These are phyloP conservation scores for Plutomurus gul DNA, from an alignment of 1,140 invertebrate species.

Conservation along the genomic window DNA sequence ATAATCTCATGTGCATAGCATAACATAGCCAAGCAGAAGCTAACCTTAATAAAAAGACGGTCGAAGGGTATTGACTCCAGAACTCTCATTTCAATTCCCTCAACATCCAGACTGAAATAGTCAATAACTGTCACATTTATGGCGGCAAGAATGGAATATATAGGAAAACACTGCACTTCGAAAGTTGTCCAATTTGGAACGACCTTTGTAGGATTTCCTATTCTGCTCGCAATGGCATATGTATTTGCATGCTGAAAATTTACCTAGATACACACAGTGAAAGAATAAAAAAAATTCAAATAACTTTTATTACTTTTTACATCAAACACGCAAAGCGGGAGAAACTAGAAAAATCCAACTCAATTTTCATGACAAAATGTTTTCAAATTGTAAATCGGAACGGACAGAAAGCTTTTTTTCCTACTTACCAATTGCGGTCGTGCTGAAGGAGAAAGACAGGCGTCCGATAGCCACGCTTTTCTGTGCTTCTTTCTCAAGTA, in stretches of 20 bases:
- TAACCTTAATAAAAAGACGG: conserved; percentile 2
- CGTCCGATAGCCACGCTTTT: conserved; percentile 54
- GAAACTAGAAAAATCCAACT: no score
- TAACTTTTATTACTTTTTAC: not conserved
- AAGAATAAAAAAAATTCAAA: not conserved
- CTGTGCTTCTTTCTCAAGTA: conserved; percentile 54
- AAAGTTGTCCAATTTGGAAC: not conserved
- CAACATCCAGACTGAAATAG: conserved; percentile 41
- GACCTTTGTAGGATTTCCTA: not conserved
- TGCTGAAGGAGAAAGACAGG: conserved; percentile 49
- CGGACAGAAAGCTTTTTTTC: no score
- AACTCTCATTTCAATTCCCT: conserved; percentile 30
- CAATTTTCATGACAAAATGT: no score
- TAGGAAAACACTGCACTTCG: conserved; percentile 38
- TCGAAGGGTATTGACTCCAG: conserved; percentile 12
- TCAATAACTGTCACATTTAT: conserved; percentile 22
- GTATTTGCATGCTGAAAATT: not conserved
- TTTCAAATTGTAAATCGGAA: no score
- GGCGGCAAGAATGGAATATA: conserved; percentile 20
- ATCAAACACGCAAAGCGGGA: no score
- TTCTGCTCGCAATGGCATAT: not conserved
- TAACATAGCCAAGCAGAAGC: not conserved
- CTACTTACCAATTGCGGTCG: not conserved
- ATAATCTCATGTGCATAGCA: not conserved
- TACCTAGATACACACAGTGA: not conserved